A percentile compares a stretch with the other conserved stretches of the same genome.
Conservation (phyloP, 2,113 vertebrate species). For the Poeciliopsis occidentalis region DNA sequence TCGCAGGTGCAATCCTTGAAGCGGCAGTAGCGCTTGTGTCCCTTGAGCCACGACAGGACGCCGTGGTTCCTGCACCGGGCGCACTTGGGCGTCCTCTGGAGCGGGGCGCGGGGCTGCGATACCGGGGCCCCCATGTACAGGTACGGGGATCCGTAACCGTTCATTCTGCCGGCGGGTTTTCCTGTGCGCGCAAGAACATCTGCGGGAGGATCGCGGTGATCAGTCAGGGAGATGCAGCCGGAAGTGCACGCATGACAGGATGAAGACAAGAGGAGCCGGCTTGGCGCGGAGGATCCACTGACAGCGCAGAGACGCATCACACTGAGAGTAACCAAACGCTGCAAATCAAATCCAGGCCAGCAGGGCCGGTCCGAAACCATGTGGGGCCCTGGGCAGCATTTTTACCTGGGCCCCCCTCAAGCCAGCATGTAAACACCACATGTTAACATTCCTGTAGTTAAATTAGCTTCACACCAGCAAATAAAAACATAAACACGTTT, state of each 20-base stretch:
- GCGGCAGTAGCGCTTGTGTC: conserved; percentile 96
- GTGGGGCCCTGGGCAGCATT: no score
- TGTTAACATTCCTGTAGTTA: no score
- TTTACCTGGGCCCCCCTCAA: no score
- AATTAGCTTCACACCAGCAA: no score
- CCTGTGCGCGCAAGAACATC: conserved; percentile 36
- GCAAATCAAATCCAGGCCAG: conserved; percentile 15
- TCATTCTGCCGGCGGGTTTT: conserved; percentile 79
- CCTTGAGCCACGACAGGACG: conserved; percentile 95
- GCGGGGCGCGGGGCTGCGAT: conserved; percentile 89
- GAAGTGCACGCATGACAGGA: conserved; percentile 66
- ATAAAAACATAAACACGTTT: no score
- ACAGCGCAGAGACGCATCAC: conserved; percentile 72
- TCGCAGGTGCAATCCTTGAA: conserved; percentile 98
- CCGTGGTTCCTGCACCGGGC: conserved; percentile 96
- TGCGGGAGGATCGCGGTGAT: conserved; percentile 19
- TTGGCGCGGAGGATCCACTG: conserved; percentile 62
- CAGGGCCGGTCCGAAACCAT: no score
- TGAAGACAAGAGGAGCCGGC: conserved; percentile 60
- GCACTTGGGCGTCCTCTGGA: conserved; percentile 95
- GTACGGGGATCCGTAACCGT: conserved; percentile 95
- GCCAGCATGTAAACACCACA: no score
- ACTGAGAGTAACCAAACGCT: conserved; percentile 71
- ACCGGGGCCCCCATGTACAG: conserved; percentile 94
- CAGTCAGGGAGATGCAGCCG: conserved; percentile 35